Conservation (phyloP, 2,113 vertebrate genomes). For the Dasyornis broadbenti region DNA sequence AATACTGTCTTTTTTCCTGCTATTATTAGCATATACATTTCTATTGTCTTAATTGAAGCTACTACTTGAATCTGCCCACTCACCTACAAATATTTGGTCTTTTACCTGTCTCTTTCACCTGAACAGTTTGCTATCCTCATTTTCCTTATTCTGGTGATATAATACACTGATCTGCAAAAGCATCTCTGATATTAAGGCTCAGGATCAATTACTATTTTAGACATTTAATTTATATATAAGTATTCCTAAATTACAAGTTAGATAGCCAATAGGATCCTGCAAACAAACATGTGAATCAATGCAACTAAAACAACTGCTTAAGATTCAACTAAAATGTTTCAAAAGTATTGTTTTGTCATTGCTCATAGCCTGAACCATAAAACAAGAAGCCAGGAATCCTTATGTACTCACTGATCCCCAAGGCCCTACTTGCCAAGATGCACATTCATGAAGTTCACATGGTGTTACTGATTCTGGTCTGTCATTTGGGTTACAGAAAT, state of each 20-base stretch:
- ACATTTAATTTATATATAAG: neutral
- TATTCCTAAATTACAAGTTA: neutral
- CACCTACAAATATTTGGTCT: neutral
- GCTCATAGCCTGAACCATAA: neutral
- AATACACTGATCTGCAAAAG: neutral
- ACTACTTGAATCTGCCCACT: neutral
- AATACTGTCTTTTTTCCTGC: neutral
- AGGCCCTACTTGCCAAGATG: conserved; percentile 89
- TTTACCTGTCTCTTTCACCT: neutral
- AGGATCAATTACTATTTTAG: neutral
- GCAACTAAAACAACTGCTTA: neutral
- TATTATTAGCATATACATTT: neutral
- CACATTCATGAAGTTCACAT: conserved; percentile 83
- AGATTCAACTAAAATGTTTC: neutral
- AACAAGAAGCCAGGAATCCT: neutral
- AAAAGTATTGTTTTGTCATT: neutral
- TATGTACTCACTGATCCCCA: conserved; percentile 88
- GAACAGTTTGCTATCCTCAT: neutral
- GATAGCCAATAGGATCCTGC: neutral
- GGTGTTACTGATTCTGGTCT: conserved; percentile 77
- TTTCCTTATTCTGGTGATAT: neutral
- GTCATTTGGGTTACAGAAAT: conserved; percentile 77
- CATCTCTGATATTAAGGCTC: neutral
- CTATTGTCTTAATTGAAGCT: neutral
- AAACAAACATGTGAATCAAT: neutral